These are phyloP conservation scores for Plagiodera versicolora DNA, from an alignment of 2,888 invertebrate species.

Conservation along the genomic window DNA sequence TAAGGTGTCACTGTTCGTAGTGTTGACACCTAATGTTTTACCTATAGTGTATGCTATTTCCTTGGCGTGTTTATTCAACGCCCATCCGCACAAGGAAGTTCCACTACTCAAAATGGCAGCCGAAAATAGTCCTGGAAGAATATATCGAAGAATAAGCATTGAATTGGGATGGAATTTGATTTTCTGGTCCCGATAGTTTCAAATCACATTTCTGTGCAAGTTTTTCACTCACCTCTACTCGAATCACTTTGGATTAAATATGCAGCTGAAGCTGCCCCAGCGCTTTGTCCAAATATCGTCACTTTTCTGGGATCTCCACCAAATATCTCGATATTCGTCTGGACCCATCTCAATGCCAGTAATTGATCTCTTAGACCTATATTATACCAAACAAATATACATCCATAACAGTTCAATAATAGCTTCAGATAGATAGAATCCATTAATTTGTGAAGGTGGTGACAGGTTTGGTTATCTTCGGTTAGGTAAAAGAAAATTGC, in stretches of 20 bases:
- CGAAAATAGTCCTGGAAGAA: slow-evolving; percentile 35
- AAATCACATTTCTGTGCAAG: too few species aligned
- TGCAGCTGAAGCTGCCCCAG: slow-evolving; percentile 35
- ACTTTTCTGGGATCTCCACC: slow-evolving; percentile 37
- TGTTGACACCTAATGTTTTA: slow-evolving; percentile 21
- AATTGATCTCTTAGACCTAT: slow-evolving; percentile 39
- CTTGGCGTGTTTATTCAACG: slow-evolving; percentile 26
- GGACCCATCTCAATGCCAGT: slow-evolving; percentile 38
- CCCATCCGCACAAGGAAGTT: slow-evolving; percentile 34
- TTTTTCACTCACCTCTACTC: slow-evolving; percentile 27
- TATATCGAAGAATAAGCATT: too few species aligned
- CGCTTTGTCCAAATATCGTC: slow-evolving; percentile 39
- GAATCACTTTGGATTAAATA: slow-evolving; percentile 33
- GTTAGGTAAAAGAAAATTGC: too few species aligned
- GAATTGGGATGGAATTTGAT: too few species aligned
- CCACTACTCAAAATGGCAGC: slow-evolving; percentile 41
- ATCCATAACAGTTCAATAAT: too few species aligned
- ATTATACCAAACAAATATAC: too few species aligned
- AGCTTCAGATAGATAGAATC: too few species aligned
- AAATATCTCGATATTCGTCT: slow-evolving; percentile 34
- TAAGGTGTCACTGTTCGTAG: slow-evolving; percentile 22
- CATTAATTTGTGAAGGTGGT: too few species aligned
- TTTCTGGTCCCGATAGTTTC: too few species aligned
- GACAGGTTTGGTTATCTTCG: too few species aligned
- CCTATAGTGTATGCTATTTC: slow-evolving; percentile 29